phyloP scores from a whole-genome alignment of 2,113 vertebrate genomes.

The Ochotona princeps region DNA sequence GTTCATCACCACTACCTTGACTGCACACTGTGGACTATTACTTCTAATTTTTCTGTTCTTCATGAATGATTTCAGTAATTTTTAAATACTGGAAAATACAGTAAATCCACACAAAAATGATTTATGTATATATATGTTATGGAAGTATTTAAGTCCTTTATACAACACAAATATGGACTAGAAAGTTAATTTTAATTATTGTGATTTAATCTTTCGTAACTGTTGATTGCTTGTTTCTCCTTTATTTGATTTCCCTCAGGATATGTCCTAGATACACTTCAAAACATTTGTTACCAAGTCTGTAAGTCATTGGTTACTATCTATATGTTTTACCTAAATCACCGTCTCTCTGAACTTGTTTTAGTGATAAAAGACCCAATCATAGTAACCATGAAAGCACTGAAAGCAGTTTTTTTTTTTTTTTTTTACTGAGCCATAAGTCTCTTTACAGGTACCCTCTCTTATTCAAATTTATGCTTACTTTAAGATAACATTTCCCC shows the following conservation, averaged over 20 bases:
- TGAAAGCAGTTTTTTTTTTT: not conserved
- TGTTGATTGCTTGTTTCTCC: not conserved
- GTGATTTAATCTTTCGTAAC: not conserved
- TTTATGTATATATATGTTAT: too few relatives aligned
- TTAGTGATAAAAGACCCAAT: not conserved
- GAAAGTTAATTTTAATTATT: not conserved
- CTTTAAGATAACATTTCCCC: slow-evolving; percentile 33
- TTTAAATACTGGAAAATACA: slow-evolving; percentile 30
- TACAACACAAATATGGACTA: not conserved
- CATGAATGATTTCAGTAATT: not conserved
- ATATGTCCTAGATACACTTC: not conserved
- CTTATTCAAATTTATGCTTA: slow-evolving; percentile 4
- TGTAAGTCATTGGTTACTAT: not conserved
- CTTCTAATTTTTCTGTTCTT: not conserved
- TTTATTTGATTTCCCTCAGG: not conserved
- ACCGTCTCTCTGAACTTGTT: not conserved
- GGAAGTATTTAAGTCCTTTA: slow-evolving; percentile 13
- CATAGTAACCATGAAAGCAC: not conserved
- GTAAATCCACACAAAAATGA: not conserved
- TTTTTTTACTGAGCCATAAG: not conserved
- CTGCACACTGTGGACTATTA: not conserved
- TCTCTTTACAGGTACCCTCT: not conserved
- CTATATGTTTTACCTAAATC: not conserved
- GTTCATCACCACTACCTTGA: not conserved
- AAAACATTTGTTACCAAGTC: not conserved